phyloP scores from a whole-genome alignment of 2,113 vertebrate species.

The Saguinus imperator region DNA sequence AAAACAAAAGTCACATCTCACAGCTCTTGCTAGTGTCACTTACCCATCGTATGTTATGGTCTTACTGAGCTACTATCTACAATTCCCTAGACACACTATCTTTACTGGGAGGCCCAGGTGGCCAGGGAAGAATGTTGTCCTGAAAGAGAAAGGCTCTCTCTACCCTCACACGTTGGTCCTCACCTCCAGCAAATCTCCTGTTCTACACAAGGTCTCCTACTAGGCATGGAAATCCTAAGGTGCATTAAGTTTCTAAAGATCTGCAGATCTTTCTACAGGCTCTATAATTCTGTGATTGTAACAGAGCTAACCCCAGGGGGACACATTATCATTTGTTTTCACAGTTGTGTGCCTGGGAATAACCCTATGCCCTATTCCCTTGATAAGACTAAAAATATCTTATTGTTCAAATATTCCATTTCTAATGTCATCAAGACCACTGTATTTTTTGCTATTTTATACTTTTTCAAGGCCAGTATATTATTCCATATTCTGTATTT shows the following conservation, averaged over 20 bases:
- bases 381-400: neutral
- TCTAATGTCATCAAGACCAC: neutral
- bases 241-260: neutral
- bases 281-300: neutral
- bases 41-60: neutral
- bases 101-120: neutral
- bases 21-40: neutral
- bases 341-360: neutral
- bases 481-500: neutral
- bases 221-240: neutral
- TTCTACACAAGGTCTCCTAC: neutral
- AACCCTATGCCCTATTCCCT: neutral
- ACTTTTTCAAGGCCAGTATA: neutral
- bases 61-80: neutral
- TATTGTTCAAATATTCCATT: neutral
- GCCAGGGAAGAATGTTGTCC: neutral
- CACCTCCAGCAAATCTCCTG: neutral
- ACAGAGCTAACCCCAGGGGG: neutral
- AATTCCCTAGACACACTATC: neutral
- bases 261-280: neutral
- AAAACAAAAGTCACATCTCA: neutral
- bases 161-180: neutral
- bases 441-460: neutral
- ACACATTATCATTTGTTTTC: neutral
- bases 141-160: neutral